These are phyloP conservation scores for Dolichopus griseipennis DNA, from an alignment of 2,888 invertebrate genomes.

Conservation along the genomic window DNA sequence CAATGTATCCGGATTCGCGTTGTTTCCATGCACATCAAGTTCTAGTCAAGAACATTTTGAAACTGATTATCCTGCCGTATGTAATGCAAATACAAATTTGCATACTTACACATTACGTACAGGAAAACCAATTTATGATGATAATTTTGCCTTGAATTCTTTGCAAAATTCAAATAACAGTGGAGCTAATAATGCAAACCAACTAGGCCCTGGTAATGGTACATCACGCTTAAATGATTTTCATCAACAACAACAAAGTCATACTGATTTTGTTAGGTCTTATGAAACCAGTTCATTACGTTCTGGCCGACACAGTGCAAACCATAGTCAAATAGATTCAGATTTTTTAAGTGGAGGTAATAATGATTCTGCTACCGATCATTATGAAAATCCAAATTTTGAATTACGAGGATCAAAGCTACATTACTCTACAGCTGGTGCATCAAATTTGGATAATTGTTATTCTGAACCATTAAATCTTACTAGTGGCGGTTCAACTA, in stretches of 20 bases:
- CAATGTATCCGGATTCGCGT: slow-evolving; percentile 64
- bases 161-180: slow-evolving; percentile 28
- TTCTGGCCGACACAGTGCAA: slow-evolving; percentile 25
- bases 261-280: slow-evolving; percentile 37
- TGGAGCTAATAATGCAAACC: background rate
- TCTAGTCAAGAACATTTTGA: slow-evolving; percentile 79
- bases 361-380: slow-evolving; percentile 35
- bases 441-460: slow-evolving; percentile 35
- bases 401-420: slow-evolving; percentile 31
- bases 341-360: background rate
- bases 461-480: slow-evolving; percentile 39
- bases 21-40: slow-evolving; percentile 73
- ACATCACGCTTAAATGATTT: slow-evolving; percentile 26
- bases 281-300: slow-evolving; percentile 40
- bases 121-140: slow-evolving; percentile 68
- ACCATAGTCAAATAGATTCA: slow-evolving; percentile 12
- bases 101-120: slow-evolving; percentile 73
- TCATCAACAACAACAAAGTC: slow-evolving; percentile 29
- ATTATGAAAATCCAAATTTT: slow-evolving; percentile 44
- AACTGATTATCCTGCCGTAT: slow-evolving; percentile 75
- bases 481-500: slow-evolving; percentile 26
- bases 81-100: slow-evolving; percentile 75
- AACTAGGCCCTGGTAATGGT: background rate
- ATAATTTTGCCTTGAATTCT: slow-evolving; percentile 51
- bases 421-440: slow-evolving; percentile 20